A percentile compares a stretch with the other conserved stretches of the same genome.
These are phyloP conservation scores for Conus canariensis DNA, from an alignment of 2,888 invertebrate genomes.

Conservation along the genomic window DNA sequence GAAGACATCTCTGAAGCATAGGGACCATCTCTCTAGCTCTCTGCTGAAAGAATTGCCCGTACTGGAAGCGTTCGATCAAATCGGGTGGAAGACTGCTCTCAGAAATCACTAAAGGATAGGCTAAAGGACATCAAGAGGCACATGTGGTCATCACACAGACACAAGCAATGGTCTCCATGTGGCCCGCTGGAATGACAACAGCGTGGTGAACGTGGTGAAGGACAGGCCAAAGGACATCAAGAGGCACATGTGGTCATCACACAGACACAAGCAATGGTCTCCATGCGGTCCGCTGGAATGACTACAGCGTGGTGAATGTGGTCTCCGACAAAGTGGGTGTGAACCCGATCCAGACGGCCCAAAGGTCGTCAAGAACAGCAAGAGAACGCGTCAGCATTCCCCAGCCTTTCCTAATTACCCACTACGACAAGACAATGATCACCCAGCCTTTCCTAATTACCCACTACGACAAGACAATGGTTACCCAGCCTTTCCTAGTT, in stretches of 20 bases:
- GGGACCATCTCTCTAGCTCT: too few relatives aligned
- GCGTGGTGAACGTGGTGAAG: conserved; percentile 28
- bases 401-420: too few relatives aligned
- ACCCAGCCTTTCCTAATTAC: too few relatives aligned
- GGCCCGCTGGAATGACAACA: conserved; percentile 34
- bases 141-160: not conserved
- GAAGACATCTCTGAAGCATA: too few relatives aligned
- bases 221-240: too few relatives aligned
- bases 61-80: not conserved
- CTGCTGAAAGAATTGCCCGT: not conserved
- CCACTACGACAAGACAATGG: too few relatives aligned
- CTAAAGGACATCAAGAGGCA: not conserved
- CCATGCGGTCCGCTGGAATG: conserved; percentile 20
- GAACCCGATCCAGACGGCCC: conserved; percentile 14
- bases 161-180: not conserved
- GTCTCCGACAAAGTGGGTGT: conserved; percentile 14
- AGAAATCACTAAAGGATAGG: not conserved
- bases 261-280: not conserved
- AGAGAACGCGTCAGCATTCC: not conserved
- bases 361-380: conserved; percentile 20
- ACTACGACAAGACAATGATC: too few relatives aligned
- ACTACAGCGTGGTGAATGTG: conserved; percentile 32
- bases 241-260: not conserved
- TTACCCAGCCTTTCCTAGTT: too few relatives aligned
- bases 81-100: not conserved